Base-by-base conservation (phyloP, 1,140 invertebrate genomes). In the Trypoxylus dichotomus region DNA sequence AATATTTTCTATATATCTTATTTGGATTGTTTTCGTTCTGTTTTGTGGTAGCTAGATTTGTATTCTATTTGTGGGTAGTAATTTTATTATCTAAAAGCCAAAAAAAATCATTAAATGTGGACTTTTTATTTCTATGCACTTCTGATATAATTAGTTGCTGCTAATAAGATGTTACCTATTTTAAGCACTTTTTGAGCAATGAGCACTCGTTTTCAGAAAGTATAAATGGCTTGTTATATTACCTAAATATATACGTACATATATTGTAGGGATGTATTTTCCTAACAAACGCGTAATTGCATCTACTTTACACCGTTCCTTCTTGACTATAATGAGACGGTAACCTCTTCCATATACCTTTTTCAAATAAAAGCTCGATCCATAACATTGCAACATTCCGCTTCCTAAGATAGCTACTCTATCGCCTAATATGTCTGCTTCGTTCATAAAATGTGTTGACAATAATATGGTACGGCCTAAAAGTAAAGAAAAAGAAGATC, bases 391-490 rank as follows among this genome's bases (percentile, higher is more conserved):
- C n/a, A 98, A 87, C 75, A 90, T 87, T 19, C 96, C 97, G 32
- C 90, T 88, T 79, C 94, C 92, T 90, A 98, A 93, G 73, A 98
- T 96, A 1, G 95, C 96, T 81, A 98, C 96, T 82, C 96, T 89
- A 87, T 98, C 96, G 0, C 97, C 97, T 0, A 99, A 89, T 37
- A 96, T 90, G 88, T 99, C 97, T 47, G 97, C 97, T 88, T 99
- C 97, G 86, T 98, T 97, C 96, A 99, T 98, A 86, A 96, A 97
- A 87, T 99, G 97, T 10, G 97, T 99, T 19, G 96, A 96, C 63
- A 99, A 89, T 2, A 99, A 85, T 77, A 98, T 92, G 5, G 96
- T 97, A 43, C 90, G 86, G 0, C 86, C 86, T 24, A 83, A 83
- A 80, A 90, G 85, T 54, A 97, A 86, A 37, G 10, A 5, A 37